These are phyloP conservation scores for Drosophila sproati DNA, from an alignment of 1,140 invertebrate species.

Conservation along the genomic window DNA sequence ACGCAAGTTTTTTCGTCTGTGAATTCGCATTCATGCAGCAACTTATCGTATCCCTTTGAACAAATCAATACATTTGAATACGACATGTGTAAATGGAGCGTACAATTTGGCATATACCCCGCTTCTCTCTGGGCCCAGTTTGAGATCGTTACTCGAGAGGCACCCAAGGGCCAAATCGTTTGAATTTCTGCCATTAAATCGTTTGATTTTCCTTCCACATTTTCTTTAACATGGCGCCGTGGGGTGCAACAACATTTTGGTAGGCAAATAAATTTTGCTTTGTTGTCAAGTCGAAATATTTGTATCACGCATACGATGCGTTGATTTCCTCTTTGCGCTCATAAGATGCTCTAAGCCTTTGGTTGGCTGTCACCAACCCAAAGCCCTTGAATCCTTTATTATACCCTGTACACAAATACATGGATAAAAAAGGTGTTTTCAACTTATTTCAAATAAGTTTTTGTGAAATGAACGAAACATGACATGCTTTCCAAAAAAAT, in stretches of 20 bases:
- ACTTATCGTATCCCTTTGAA: constrained; percentile 69
- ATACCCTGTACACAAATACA: constrained; percentile 4
- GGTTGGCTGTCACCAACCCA: constrained; percentile 37
- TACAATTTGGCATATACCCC: constrained; percentile 32
- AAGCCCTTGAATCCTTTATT: constrained; percentile 48
- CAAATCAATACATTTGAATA: constrained; percentile 64
- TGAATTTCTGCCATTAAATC: constrained; percentile 72
- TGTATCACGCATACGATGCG: constrained; percentile 67
- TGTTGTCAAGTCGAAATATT: constrained; percentile 71
- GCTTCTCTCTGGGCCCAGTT: background rate
- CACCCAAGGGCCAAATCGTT: constrained; percentile 66
- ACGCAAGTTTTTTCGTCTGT: constrained; percentile 32
- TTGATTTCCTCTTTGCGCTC: constrained; percentile 32
- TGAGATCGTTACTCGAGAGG: constrained; percentile 30
- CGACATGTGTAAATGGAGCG: constrained; percentile 61
- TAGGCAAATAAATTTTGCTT: constrained; percentile 79
- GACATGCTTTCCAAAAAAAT: background rate
- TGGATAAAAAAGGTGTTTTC: background rate
- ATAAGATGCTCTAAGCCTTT: constrained; percentile 43
- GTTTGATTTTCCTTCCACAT: constrained; percentile 66
- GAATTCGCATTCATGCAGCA: constrained; percentile 56
- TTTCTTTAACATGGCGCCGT: constrained; percentile 11
- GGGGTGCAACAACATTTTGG: constrained; percentile 54
- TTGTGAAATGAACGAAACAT: background rate
- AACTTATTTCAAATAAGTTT: background rate